These are phyloP conservation scores for Apostichopus californicus DNA, from an alignment of 35 echinoderm and acorn worm species.

Conservation along the genomic window DNA sequence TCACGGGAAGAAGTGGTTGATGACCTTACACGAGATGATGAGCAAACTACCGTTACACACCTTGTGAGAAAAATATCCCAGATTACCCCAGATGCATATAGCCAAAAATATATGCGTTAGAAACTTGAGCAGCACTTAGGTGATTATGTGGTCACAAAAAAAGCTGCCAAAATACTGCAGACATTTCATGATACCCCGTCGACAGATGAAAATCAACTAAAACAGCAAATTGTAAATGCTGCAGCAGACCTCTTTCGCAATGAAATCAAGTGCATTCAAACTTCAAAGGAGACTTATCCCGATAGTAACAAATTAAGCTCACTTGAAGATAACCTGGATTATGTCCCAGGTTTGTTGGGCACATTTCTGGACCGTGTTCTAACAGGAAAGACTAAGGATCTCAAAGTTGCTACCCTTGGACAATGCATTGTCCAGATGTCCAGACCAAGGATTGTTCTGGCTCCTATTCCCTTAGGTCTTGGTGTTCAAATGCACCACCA, in stretches of 20 bases:
- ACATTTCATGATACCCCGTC: neutral
- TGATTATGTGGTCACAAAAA: neutral
- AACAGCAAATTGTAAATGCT: neutral
- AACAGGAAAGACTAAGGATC: neutral
- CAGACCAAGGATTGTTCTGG: conserved; percentile 5
- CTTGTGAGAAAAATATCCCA: too few species aligned
- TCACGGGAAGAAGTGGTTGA: too few species aligned
- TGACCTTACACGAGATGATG: too few species aligned
- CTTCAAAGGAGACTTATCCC: neutral
- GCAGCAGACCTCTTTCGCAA: neutral
- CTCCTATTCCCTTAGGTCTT: conserved; percentile 1
- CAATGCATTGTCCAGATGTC: neutral
- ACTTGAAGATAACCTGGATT: neutral
- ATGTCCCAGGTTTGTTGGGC: neutral
- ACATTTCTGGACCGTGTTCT: neutral
- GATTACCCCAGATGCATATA: too few species aligned
- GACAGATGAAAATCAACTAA: neutral
- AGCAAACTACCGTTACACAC: too few species aligned
- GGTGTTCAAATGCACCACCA: conserved; percentile 56
- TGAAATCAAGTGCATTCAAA: neutral
- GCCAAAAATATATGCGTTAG: too few species aligned
- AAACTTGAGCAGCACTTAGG: too few species aligned
- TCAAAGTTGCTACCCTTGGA: neutral
- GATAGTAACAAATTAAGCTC: neutral
- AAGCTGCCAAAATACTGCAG: neutral